Conservation (phyloP, 1,140 invertebrate genomes). For the Helicoverpa armigera region DNA sequence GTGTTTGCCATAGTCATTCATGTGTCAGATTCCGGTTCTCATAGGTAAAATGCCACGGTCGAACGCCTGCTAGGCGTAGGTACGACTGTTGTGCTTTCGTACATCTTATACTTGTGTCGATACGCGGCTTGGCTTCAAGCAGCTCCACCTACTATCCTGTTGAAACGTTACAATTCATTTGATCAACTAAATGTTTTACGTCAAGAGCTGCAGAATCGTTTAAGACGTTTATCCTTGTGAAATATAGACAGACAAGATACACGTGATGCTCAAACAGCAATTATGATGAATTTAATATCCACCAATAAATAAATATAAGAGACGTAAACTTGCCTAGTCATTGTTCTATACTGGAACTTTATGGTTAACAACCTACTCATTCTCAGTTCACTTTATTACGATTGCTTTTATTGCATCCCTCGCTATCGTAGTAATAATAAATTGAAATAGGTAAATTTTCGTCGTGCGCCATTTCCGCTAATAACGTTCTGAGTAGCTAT, state of each 20-base stretch:
- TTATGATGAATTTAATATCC: slow-evolving; percentile 7
- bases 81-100: background rate
- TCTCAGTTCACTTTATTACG: background rate
- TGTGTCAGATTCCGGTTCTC: slow-evolving; percentile 51
- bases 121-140: background rate
- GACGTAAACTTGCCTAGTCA: background rate
- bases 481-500: background rate
- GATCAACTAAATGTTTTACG: background rate
- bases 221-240: background rate
- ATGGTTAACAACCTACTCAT: slow-evolving; percentile 3
- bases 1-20: slow-evolving; percentile 50
- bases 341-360: background rate
- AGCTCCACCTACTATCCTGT: background rate
- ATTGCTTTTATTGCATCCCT: slow-evolving; percentile 18
- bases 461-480: background rate
- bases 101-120: background rate
- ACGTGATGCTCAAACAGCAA: slow-evolving; percentile 2
- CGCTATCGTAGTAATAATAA: slow-evolving; percentile 20
- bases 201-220: background rate
- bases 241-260: background rate
- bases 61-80: slow-evolving; percentile 21
- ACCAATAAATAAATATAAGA: background rate
- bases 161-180: background rate
- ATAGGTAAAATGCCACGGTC: slow-evolving; percentile 58
- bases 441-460: background rate